Percentiles rank a stretch among this genome's conserved stretches.
Evolutionary conservation across 2,113 vertebrate species (phyloP).

Genomic region (Neodon shergylaensis): DNA sequence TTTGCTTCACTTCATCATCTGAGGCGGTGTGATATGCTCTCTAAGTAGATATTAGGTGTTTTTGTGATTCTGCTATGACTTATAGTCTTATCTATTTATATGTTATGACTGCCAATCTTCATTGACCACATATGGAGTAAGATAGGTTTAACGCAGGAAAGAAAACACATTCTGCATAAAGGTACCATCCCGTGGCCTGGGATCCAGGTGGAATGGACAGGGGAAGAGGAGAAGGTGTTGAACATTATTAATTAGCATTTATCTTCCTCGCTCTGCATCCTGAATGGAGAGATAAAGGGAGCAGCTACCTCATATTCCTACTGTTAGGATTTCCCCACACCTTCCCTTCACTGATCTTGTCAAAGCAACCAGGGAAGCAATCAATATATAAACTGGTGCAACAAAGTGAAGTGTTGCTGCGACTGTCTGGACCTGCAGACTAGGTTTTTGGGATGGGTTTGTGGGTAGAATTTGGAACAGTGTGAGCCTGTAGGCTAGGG

Average conservation of each 20-base stretch:
- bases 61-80: slow-evolving; percentile 29
- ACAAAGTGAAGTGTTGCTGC: background rate
- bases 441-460: background rate
- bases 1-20: background rate
- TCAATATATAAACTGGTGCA: background rate
- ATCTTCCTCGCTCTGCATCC: background rate
- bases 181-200: background rate
- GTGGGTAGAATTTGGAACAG: background rate
- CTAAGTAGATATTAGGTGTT: slow-evolving; percentile 17
- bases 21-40: background rate
- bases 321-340: background rate
- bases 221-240: background rate
- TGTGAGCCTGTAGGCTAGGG: background rate
- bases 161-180: background rate
- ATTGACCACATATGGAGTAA: background rate
- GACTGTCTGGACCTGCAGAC: background rate
- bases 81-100: background rate
- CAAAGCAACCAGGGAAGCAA: background rate
- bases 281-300: background rate
- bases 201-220: background rate
- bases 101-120: background rate
- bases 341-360: background rate
- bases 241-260: background rate
- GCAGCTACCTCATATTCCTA: background rate
- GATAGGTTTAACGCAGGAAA: background rate